These are phyloP conservation scores for Tetragonisca angustula DNA, from an alignment of 2,888 invertebrate genomes.

Conservation along the genomic window DNA sequence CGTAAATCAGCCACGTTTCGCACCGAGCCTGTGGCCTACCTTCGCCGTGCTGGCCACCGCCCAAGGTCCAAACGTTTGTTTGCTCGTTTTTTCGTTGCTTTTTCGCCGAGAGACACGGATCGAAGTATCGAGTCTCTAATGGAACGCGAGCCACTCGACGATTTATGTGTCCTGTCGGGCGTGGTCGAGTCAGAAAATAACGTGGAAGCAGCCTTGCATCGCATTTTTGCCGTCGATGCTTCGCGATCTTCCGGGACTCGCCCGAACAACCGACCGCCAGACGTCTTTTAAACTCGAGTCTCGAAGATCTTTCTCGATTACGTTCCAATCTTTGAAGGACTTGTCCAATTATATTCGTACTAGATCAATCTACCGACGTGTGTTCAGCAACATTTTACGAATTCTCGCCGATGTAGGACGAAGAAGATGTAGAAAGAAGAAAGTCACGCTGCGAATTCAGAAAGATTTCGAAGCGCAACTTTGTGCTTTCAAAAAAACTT, in stretches of 20 bases:
- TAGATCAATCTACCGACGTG: neutral
- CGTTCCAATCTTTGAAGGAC: neutral
- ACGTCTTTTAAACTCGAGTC: neutral
- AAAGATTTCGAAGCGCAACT: neutral
- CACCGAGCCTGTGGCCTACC: constrained; percentile 64
- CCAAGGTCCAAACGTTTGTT: constrained; percentile 71
- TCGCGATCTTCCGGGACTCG: constrained; percentile 45
- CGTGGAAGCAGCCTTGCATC: constrained; percentile 50
- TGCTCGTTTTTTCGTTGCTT: constrained; percentile 56
- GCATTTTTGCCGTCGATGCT: constrained; percentile 23
- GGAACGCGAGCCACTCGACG: constrained; percentile 29
- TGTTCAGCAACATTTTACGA: neutral
- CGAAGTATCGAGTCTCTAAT: constrained; percentile 51
- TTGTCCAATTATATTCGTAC: neutral
- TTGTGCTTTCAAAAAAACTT: neutral
- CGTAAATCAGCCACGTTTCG: constrained; percentile 72
- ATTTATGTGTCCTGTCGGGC: constrained; percentile 56
- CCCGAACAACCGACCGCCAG: neutral
- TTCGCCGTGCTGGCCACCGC: constrained; percentile 64
- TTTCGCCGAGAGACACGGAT: constrained; percentile 45
- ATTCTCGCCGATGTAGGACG: neutral
- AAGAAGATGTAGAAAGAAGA: neutral
- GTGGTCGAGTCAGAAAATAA: constrained; percentile 51
- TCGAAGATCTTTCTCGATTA: neutral
- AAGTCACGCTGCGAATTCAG: neutral